Evolutionary conservation across 2,113 vertebrate species (phyloP).

Genomic region (Acanthochromis polyacanthus): DNA sequence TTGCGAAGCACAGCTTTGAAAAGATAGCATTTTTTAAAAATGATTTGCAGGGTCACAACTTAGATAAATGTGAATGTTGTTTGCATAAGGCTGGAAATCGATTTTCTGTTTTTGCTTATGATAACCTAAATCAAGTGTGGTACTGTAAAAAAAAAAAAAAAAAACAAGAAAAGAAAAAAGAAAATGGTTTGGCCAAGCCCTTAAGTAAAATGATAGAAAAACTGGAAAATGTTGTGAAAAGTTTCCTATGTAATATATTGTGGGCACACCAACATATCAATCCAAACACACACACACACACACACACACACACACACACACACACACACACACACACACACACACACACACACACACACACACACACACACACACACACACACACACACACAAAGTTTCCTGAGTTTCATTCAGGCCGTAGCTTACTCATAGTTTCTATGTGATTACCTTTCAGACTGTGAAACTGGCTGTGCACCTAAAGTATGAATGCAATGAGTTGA

Average conservation of each 20-base stretch:
- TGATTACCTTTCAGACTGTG: constrained; percentile 17
- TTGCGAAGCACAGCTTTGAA: not conserved
- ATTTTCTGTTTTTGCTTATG: not conserved
- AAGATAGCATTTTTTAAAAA: not conserved
- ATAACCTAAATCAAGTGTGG: not conserved
- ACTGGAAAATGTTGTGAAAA: not conserved
- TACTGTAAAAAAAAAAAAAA: not conserved
- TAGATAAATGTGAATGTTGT: not conserved
- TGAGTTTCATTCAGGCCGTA: not conserved
- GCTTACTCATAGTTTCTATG: constrained; percentile 7
- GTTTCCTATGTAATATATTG: no score
- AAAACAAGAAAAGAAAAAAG: not conserved
- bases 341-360: not conserved
- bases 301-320: not conserved
- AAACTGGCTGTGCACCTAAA: constrained; percentile 20
- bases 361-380: not conserved
- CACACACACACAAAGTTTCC: not conserved
- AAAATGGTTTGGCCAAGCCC: no score
- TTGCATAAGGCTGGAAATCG: not conserved
- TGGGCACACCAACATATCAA: not conserved
- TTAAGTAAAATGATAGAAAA: no score
- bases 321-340: not conserved
- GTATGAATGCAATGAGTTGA: constrained; percentile 34
- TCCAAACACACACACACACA: not conserved
- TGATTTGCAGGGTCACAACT: not conserved